Evolutionary conservation across 2,113 vertebrate species (phyloP), one percentile per base, ranked within the genome.

Genomic region (Myotis davidii): DNA sequence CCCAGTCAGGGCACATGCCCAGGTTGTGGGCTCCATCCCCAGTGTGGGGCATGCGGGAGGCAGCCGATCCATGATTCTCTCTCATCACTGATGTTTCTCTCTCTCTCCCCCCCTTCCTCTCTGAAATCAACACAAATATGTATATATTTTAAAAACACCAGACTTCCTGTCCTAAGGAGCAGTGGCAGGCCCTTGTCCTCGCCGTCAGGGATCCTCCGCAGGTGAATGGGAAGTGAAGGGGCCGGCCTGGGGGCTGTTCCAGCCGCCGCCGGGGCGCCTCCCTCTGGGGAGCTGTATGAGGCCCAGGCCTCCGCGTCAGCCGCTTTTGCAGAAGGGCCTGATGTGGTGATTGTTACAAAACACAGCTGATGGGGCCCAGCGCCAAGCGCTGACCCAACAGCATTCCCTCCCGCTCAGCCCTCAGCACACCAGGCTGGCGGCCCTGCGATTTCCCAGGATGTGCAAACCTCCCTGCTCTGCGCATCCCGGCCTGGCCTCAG

Each of bases 311-410:
- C 67, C 61, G 74, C 92, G 94, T 73, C 88, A 87, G 92, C 91
- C 91, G 21, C 85, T 92, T 97, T 85, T 73, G 97, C 94, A 92
- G 64, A 72, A 56, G 16, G 79, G 50, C 72, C 86, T 87, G 85
- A 76, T 21, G 52, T 77, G 39, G 12, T 96, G 95, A 97, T 86
- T 90, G 72, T 97, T 98, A 96, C 96, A 96, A 88, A 96, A 88
- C 95, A 85, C 96, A 97, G 96, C 96, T 97, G 96, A 96, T 34
- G 3, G 6, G 88, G 52, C 82, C 88, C 25, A 0, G 92, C 94
- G 94, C 97, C 98, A 96, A 95, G 88, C 76, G 86, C 97, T 97
- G 97, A 97, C 95, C 96, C 89, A 97, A 72, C 95, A 95, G 65
- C 73, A 69, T 97, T 95, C 91, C 96, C 97, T 97, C 96, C 96